Conservation (phyloP, 2,797 vertebrate genomes). For the Bufotes viridis region DNA sequence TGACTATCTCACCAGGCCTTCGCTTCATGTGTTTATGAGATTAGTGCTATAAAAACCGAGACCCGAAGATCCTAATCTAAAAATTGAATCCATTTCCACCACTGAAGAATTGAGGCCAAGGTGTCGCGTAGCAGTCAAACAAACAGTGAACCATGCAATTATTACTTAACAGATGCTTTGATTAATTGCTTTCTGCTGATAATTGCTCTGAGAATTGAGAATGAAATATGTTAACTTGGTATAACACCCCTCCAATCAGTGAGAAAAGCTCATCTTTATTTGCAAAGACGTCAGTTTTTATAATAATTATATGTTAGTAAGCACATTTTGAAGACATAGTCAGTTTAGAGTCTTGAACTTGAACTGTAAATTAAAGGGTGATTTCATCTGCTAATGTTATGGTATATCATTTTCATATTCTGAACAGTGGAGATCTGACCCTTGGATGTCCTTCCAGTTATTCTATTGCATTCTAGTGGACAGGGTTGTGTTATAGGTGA, state of each 20-base stretch:
- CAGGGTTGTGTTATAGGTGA: neutral
- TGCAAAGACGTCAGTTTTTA: neutral
- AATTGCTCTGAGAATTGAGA: slow-evolving; percentile 46
- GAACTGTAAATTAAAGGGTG: neutral
- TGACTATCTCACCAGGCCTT: neutral
- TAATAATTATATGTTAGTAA: slow-evolving; percentile 18
- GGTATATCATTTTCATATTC: neutral
- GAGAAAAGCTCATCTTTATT: neutral
- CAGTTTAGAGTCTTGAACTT: neutral
- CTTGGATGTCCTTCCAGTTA: neutral
- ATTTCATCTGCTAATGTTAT: neutral
- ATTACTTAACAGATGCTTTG: slow-evolving; percentile 43
- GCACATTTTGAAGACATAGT: neutral
- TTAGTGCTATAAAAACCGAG: neutral
- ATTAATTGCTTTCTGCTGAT: slow-evolving; percentile 46
- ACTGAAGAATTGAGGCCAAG: slow-evolving; percentile 22
- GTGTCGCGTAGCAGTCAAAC: slow-evolving; percentile 18
- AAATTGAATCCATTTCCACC: neutral
- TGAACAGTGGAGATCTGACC: neutral
- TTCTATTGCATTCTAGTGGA: neutral
- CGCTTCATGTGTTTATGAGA: neutral
- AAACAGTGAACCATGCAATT: slow-evolving; percentile 43
- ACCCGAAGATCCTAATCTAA: slow-evolving; percentile 22
- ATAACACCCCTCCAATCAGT: neutral
- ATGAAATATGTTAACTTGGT: slow-evolving; percentile 27